phyloP scores from a whole-genome alignment of 2,113 vertebrate genomes.

The Athene noctua region DNA sequence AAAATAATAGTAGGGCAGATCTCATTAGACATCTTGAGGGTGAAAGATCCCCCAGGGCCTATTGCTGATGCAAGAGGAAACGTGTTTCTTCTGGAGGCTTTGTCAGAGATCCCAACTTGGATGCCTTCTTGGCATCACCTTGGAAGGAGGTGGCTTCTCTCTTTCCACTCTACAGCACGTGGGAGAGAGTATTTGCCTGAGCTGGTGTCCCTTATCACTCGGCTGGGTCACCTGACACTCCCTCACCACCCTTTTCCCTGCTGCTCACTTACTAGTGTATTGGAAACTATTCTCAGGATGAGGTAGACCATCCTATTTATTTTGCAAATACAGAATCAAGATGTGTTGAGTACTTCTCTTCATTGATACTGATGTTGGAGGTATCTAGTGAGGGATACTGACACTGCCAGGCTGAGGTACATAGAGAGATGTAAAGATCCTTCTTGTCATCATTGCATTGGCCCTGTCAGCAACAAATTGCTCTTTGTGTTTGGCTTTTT shows the following conservation, averaged over 20 bases:
- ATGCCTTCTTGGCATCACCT: background rate
- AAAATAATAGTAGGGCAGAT: background rate
- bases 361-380: fast-evolving
- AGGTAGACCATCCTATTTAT: background rate
- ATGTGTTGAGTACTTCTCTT: background rate
- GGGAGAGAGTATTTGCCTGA: background rate
- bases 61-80: background rate
- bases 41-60: background rate
- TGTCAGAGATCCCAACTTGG: background rate
- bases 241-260: background rate
- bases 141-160: fast-evolving
- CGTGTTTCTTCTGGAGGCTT: background rate
- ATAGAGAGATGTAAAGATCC: background rate
- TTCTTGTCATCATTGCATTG: background rate
- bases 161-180: background rate
- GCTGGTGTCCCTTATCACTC: background rate
- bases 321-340: background rate
- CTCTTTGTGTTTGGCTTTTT: background rate
- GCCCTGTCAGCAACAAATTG: background rate
- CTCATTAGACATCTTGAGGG: background rate
- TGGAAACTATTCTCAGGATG: background rate
- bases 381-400: fast-evolving
- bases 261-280: background rate
- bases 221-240: background rate
- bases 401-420: background rate